These are phyloP conservation scores for Acrocephalus kingi DNA, from an alignment of 2,113 vertebrate genomes.

Conservation along the genomic window DNA sequence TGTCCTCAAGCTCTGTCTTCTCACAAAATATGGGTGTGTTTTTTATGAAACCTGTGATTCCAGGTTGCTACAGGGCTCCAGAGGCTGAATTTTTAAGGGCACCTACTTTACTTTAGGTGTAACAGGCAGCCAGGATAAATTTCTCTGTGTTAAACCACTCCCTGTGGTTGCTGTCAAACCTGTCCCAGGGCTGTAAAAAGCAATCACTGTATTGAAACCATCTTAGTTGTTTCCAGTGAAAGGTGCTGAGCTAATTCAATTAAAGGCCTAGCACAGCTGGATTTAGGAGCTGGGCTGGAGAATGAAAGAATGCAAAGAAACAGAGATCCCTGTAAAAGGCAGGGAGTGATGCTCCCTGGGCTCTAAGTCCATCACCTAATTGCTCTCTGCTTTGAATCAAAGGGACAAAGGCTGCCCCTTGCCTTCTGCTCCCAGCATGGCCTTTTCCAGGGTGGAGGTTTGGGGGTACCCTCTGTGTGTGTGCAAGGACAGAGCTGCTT, in stretches of 20 bases:
- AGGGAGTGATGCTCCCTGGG: neutral
- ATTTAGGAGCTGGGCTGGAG: conserved; percentile 14
- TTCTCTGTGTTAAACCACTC: neutral
- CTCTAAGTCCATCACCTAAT: conserved; percentile 49
- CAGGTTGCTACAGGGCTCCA: neutral
- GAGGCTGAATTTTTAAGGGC: neutral
- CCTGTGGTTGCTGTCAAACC: neutral
- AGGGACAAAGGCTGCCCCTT: conserved; percentile 28
- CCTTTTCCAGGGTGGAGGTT: conserved; percentile 11
- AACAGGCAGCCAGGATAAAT: neutral
- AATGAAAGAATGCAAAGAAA: conserved; percentile 34
- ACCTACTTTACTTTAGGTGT: neutral
- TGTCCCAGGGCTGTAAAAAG: neutral
- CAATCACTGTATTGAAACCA: neutral
- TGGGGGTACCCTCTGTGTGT: neutral
- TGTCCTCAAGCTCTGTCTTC: neutral
- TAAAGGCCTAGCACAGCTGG: conserved; percentile 3
- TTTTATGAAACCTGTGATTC: neutral
- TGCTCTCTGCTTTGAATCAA: conserved; percentile 15
- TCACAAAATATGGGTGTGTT: neutral
- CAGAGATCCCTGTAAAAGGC: neutral
- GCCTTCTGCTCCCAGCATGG: conserved; percentile 9
- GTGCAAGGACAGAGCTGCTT: conserved; percentile 27
- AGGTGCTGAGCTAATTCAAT: conserved; percentile 52
- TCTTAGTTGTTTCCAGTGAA: conserved; percentile 21